A percentile compares a stretch with the other conserved stretches of the same genome.
Evolutionary conservation across 1,140 invertebrate genomes (phyloP).

Genomic region (Temnothorax longispinosus): DNA sequence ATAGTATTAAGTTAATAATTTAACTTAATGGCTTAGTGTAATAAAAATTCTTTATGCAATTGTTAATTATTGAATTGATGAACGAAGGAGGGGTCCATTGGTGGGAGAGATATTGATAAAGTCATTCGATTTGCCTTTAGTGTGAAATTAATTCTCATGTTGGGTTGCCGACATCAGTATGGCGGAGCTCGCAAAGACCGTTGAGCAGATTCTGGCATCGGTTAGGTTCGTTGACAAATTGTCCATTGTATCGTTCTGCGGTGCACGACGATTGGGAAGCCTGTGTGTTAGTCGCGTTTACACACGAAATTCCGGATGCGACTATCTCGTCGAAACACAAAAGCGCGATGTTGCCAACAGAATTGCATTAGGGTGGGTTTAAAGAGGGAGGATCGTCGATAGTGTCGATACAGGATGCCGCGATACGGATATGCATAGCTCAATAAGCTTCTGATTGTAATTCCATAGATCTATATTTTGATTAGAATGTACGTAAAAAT

Average conservation of each 20-base stretch:
- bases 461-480: constrained; percentile 49
- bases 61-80: background rate
- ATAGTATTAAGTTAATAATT: background rate
- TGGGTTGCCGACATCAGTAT: constrained; percentile 51
- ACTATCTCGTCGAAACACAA: constrained; percentile 61
- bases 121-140: constrained; percentile 5
- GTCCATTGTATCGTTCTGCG: constrained; percentile 73
- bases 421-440: constrained; percentile 58
- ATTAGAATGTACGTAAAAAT: constrained; percentile 56
- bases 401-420: constrained; percentile 60
- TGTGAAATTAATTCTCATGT: constrained; percentile 63
- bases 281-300: constrained; percentile 70
- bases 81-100: background rate
- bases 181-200: constrained; percentile 58
- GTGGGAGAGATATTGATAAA: background rate
- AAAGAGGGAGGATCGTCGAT: constrained; percentile 19
- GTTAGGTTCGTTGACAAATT: constrained; percentile 75
- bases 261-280: constrained; percentile 69
- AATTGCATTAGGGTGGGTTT: constrained; percentile 35
- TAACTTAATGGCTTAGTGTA: background rate
- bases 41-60: background rate
- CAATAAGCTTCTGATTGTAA: constrained; percentile 67
- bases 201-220: constrained; percentile 61
- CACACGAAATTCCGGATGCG: constrained; percentile 70
- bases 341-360: constrained; percentile 63